phyloP scores from a whole-genome alignment of 2,888 invertebrate species.

The Mystacides longicornis region DNA sequence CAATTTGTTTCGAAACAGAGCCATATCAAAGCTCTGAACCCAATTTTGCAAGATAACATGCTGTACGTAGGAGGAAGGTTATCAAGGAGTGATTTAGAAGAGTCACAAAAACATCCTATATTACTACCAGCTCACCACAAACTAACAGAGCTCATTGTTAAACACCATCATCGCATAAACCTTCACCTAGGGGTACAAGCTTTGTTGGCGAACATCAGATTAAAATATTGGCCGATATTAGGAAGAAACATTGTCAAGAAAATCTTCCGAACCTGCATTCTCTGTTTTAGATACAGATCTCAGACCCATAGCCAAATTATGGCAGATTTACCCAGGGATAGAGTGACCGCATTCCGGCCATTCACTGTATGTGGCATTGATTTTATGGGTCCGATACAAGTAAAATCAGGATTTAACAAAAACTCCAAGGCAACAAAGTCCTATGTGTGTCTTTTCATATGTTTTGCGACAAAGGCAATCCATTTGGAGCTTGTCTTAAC shows the following conservation, averaged over 20 bases:
- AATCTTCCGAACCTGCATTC: neutral
- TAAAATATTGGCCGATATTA: neutral
- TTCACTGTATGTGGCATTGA: neutral
- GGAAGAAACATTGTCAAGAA: neutral
- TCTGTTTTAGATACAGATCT: neutral
- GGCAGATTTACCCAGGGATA: neutral
- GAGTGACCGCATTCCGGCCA: neutral
- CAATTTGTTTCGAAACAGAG: neutral
- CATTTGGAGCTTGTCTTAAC: neutral
- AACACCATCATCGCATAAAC: neutral
- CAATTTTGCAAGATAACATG: neutral
- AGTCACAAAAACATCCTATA: too few species aligned
- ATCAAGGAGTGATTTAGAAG: neutral
- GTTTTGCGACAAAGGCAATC: neutral
- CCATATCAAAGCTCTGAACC: neutral
- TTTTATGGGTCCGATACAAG: neutral
- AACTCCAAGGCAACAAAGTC: neutral
- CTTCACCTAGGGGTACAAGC: neutral
- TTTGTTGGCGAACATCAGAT: neutral
- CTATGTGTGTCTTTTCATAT: neutral
- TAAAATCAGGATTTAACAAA: neutral
- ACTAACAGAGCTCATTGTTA: neutral
- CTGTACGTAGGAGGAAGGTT: neutral
- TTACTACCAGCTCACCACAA: neutral
- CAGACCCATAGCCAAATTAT: neutral